Percentiles rank a stretch among this genome's conserved stretches.
phyloP scores from a whole-genome alignment of 2,888 invertebrate species.

The Pollenia griseotomentosa region DNA sequence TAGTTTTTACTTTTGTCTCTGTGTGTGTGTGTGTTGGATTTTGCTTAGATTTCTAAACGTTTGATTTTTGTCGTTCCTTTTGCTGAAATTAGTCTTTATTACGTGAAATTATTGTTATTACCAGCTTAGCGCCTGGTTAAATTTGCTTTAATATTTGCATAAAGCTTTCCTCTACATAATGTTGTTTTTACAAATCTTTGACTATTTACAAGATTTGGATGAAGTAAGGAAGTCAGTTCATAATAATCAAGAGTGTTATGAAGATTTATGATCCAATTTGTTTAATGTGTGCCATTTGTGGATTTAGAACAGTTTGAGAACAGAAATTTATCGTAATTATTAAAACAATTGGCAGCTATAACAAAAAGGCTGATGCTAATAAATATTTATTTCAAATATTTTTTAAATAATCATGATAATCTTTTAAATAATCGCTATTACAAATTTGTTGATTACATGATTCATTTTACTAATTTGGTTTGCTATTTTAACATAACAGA shows the following conservation, averaged over 20 bases:
- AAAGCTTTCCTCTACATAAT: background rate
- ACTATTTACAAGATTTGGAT: slow-evolving; percentile 32
- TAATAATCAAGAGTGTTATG: slow-evolving; percentile 59
- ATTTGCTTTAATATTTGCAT: slow-evolving; percentile 56
- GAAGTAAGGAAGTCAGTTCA: slow-evolving; percentile 62
- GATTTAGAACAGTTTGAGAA: slow-evolving; percentile 19
- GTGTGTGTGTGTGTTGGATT: background rate
- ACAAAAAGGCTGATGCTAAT: too few species aligned
- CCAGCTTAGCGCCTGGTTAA: slow-evolving; percentile 71
- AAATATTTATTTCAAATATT: background rate
- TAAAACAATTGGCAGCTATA: background rate
- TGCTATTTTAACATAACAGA: background rate
- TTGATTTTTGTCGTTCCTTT: slow-evolving; percentile 43
- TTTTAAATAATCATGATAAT: slow-evolving; percentile 4
- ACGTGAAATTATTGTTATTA: slow-evolving; percentile 66
- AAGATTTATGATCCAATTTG: slow-evolving; percentile 67
- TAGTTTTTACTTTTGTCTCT: slow-evolving; percentile 63
- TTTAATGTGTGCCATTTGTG: slow-evolving; percentile 57
- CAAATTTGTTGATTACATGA: slow-evolving; percentile 19
- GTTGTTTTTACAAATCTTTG: slow-evolving; percentile 18
- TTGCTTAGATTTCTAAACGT: slow-evolving; percentile 33
- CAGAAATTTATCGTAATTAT: background rate
- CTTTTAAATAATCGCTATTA: background rate
- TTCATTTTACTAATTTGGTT: slow-evolving; percentile 15
- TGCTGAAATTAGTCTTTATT: slow-evolving; percentile 70